phyloP scores from a whole-genome alignment of 2,113 vertebrate species.

The Thermophis baileyi region DNA sequence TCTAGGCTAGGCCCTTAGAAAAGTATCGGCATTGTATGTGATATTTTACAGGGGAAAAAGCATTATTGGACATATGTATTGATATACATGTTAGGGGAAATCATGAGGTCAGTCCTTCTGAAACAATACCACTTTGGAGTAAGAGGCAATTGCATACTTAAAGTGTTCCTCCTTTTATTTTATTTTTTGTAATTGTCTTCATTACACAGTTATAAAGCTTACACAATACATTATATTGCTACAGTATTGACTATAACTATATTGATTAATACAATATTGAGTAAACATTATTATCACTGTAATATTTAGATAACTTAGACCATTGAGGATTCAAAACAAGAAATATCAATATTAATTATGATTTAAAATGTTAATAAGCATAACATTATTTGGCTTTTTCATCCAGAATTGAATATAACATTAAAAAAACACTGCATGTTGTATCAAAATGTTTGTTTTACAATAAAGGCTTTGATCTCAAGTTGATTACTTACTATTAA shows the following conservation, averaged over 20 bases:
- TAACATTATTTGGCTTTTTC: neutral
- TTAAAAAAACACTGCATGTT: neutral
- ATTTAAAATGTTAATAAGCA: neutral
- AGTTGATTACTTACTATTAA: neutral
- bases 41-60: neutral
- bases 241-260: neutral
- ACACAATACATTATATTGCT: neutral
- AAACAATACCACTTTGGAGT: neutral
- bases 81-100: neutral
- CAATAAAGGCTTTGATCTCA: neutral
- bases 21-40: neutral
- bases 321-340: neutral
- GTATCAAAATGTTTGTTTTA: neutral
- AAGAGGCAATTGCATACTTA: neutral
- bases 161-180: neutral
- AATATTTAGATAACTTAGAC: neutral
- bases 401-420: neutral
- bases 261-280: neutral
- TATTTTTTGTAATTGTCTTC: neutral
- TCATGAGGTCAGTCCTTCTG: neutral
- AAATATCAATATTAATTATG: neutral
- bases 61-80: neutral
- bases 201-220: neutral
- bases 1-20: neutral
- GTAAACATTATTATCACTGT: neutral